Base-by-base conservation (phyloP, 92 coral and sea anemone species). In the Umimayanthus kanabou region DNA sequence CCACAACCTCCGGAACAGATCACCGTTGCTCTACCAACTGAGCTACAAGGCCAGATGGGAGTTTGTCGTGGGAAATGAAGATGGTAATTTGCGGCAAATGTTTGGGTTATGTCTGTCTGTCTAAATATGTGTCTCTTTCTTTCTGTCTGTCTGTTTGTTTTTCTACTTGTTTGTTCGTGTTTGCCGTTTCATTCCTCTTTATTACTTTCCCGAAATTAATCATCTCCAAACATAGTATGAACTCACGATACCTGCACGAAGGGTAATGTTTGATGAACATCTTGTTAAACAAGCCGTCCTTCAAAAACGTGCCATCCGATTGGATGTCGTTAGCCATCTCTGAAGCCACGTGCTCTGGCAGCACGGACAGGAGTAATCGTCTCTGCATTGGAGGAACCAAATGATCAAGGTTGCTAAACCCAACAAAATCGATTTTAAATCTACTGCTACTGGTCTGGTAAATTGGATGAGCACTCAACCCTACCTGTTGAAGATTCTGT, bases 401-500 rank as follows among this genome's bases (percentile, higher is more conserved):
- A 55, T 13, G 64, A 55, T 3, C 49, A 43, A 6, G 6, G 49
- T 43, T 43, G 9, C 49, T 43, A 33, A 33, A 33, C 37, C 37
- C 37, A 33, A 33, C 37, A 33, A 33, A 33, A 33, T 33, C 22
- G 11, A 42, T 6, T 61, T n/a, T 16, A 33, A 33, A 33, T 33
- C 37, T 33, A 33, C 37, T 33, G 37, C 37, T 0, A 33, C 37
- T 33, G 2, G 6, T 7, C 49, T 76, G 49, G 47, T 2, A 9
- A 61, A 20, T 2, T 39, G 43, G 58, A 13, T 7, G 5, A 65
- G 29, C 40, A 5, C 55, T 76, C 25, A 49, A 47, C 13, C 75
- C 22, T 72, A 97, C 99, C 98, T 97, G 99, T 78, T 97, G 95
- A 11, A 88, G 89, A 77, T 97, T 96, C 88, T 97, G 98, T 39